Evolutionary conservation across 2,797 vertebrate genomes (phyloP).

Genomic region (Rhabdophis nuchalis): DNA sequence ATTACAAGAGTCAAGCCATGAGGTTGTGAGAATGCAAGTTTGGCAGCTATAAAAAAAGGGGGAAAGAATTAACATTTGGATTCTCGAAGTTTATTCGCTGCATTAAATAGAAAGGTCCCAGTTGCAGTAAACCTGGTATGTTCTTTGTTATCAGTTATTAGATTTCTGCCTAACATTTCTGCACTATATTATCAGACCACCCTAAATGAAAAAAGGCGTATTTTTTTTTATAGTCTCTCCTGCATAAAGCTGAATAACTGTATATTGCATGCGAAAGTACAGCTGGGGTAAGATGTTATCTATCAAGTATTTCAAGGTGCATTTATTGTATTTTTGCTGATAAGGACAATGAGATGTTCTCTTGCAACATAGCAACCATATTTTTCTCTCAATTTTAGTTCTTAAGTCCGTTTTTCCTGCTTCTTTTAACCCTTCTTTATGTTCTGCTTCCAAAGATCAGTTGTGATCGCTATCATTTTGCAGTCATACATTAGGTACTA

Average conservation of each 20-base stretch:
- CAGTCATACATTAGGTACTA: not conserved
- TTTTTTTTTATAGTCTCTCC: not conserved
- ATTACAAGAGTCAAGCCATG: not conserved
- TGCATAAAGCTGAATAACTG: not conserved
- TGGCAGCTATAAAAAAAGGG: not conserved
- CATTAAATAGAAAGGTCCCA: not conserved
- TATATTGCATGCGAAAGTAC: not conserved
- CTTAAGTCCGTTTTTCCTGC: not conserved
- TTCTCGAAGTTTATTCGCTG: not conserved
- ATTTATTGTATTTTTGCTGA: not conserved
- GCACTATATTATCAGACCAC: not conserved
- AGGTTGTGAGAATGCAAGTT: not conserved
- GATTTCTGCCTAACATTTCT: not conserved
- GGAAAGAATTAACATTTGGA: not conserved
- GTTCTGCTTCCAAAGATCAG: not conserved
- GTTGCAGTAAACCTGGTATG: not conserved
- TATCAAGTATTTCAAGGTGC: not conserved
- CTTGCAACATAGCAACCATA: not conserved
- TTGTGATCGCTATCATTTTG: not conserved
- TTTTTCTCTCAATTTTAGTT: not conserved
- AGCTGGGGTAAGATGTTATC: not conserved
- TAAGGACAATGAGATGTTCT: not conserved
- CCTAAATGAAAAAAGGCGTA: not conserved
- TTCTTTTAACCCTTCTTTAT: not conserved
- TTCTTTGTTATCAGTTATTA: not conserved